These are phyloP conservation scores for Cephus cinctus DNA, from an alignment of 1,140 invertebrate genomes.

Conservation along the genomic window DNA sequence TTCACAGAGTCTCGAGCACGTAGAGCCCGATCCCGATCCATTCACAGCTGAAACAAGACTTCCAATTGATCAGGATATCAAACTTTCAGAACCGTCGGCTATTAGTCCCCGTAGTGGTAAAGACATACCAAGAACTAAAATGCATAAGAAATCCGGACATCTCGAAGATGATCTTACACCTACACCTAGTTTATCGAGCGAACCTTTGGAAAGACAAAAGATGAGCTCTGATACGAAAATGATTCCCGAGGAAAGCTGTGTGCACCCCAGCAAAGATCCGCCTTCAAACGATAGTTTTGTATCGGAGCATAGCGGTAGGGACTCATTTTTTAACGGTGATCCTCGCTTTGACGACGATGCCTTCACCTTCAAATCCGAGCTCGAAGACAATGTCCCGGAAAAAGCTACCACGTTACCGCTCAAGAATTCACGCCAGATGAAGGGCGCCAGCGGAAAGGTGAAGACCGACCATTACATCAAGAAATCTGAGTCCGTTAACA, in stretches of 20 bases:
- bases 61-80: slow-evolving; percentile 36
- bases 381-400: slow-evolving; percentile 48
- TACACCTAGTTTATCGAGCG: slow-evolving; percentile 49
- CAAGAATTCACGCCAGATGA: slow-evolving; percentile 49
- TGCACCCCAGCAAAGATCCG: slow-evolving; percentile 32
- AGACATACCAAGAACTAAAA: slow-evolving; percentile 30
- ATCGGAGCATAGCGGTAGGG: slow-evolving; percentile 35
- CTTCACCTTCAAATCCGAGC: slow-evolving; percentile 46
- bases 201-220: slow-evolving; percentile 41
- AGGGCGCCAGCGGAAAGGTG: slow-evolving; percentile 34
- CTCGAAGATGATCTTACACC: slow-evolving; percentile 76
- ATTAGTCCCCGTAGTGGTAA: slow-evolving; percentile 44
- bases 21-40: slow-evolving; percentile 26
- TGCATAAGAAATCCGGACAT: slow-evolving; percentile 49
- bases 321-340: slow-evolving; percentile 48
- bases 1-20: slow-evolving; percentile 48
- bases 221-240: slow-evolving; percentile 41
- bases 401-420: slow-evolving; percentile 38
- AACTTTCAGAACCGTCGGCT: slow-evolving; percentile 30
- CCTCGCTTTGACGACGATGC: slow-evolving; percentile 47
- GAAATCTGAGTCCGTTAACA: slow-evolving; percentile 85
- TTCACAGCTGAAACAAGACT: slow-evolving; percentile 30
- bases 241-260: slow-evolving; percentile 41
- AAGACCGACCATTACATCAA: slow-evolving; percentile 62
- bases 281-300: slow-evolving; percentile 26